Percentiles rank a stretch among this genome's conserved stretches.
Conservation (phyloP, 2,797 vertebrate species). For the Artibeus lituratus region DNA sequence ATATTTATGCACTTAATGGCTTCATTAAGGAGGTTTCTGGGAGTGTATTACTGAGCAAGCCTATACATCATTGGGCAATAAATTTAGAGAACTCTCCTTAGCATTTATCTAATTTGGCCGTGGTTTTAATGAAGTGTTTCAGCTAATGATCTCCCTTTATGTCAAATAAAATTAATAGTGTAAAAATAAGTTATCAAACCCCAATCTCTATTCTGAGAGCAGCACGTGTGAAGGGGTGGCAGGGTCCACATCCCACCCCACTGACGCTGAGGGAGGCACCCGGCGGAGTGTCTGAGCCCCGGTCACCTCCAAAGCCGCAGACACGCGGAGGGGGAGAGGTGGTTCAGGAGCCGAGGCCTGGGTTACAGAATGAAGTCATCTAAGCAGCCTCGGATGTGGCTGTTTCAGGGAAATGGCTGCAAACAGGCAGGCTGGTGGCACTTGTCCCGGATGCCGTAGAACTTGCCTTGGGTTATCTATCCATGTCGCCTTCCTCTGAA, state of each 20-base stretch:
- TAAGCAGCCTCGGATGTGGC: background rate
- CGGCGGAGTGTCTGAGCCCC: background rate
- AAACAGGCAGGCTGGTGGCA: too few relatives aligned
- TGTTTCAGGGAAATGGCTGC: background rate
- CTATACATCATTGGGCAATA: constrained; percentile 63
- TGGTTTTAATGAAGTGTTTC: constrained; percentile 73
- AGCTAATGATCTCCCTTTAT: constrained; percentile 69
- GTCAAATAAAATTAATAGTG: constrained; percentile 70
- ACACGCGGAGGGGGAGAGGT: accelerated
- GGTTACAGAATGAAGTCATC: accelerated
- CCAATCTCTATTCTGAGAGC: background rate
- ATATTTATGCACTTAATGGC: constrained; percentile 69
- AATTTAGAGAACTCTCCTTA: constrained; percentile 59
- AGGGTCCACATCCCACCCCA: background rate
- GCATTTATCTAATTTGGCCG: constrained; percentile 58
- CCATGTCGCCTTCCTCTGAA: background rate
- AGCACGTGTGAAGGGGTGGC: background rate
- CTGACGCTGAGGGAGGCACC: background rate
- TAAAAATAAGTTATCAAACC: constrained; percentile 62
- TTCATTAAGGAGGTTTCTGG: constrained; percentile 63
- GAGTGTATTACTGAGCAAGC: constrained; percentile 50
- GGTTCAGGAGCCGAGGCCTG: accelerated
- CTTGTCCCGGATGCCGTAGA: accelerated
- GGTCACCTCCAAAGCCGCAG: accelerated
- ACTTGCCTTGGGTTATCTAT: accelerated